Percentiles rank a stretch among this genome's conserved stretches.
These are phyloP conservation scores for Acanthacorydalis orientalis DNA, from an alignment of 2,888 invertebrate species.

Conservation along the genomic window DNA sequence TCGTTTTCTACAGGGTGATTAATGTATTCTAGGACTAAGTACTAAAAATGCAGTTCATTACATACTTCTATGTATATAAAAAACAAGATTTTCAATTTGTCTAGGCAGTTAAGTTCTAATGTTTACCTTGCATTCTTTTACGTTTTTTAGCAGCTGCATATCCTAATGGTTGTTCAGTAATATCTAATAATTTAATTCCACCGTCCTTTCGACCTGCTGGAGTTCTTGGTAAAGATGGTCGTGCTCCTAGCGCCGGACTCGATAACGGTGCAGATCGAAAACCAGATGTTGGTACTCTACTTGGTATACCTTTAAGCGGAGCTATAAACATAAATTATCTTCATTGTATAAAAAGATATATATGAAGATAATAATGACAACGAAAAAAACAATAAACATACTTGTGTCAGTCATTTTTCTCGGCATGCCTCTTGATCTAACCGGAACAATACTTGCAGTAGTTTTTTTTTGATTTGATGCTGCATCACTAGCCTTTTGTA, in stretches of 20 bases:
- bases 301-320: constrained; percentile 82
- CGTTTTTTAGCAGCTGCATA: constrained; percentile 75
- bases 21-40: too few species aligned
- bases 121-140: constrained; percentile 57
- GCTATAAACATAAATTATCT: constrained; percentile 34
- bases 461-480: constrained; percentile 77
- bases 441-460: constrained; percentile 75
- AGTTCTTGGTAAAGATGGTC: constrained; percentile 38
- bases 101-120: neutral
- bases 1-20: too few species aligned
- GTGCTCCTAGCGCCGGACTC: constrained; percentile 28
- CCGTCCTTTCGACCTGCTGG: constrained; percentile 65
- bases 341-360: neutral
- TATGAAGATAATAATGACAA: neutral
- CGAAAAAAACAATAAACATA: constrained; percentile 25
- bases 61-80: too few species aligned
- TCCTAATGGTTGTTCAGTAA: constrained; percentile 80
- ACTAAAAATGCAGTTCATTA: too few species aligned
- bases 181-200: constrained; percentile 87
- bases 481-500: constrained; percentile 83
- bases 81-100: too few species aligned
- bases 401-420: constrained; percentile 94
- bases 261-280: constrained; percentile 36
- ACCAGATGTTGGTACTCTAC: constrained; percentile 52
- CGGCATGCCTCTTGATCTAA: constrained; percentile 75